These are phyloP conservation scores for Drosophila mauritiana DNA, from an alignment of 1,140 invertebrate species.

Conservation along the genomic window DNA sequence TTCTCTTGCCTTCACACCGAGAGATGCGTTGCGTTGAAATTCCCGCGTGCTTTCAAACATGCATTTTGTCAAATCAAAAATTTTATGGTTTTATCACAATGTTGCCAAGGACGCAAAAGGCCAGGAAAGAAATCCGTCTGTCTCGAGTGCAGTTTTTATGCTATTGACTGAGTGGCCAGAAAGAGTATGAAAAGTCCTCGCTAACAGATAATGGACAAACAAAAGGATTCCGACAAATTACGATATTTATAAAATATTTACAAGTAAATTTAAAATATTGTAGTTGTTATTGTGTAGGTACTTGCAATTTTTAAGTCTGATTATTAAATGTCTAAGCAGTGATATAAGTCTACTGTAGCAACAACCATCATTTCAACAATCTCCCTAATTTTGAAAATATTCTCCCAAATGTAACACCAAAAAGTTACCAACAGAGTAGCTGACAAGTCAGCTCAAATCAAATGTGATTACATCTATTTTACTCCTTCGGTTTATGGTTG, in stretches of 20 bases:
- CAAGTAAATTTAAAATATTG: no score
- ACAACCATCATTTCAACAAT: no score
- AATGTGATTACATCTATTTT: slow-evolving; percentile 5
- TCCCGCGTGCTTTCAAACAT: slow-evolving; percentile 66
- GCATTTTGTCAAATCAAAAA: slow-evolving; percentile 80
- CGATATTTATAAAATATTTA: no score
- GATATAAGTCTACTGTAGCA: no score
- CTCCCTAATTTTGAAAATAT: not conserved
- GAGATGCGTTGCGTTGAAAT: slow-evolving; percentile 43
- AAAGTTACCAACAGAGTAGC: slow-evolving; percentile 1
- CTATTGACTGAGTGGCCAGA: slow-evolving; percentile 14
- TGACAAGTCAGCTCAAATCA: not conserved
- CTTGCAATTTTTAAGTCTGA: no score
- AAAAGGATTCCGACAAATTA: no score
- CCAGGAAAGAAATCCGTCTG: slow-evolving; percentile 43
- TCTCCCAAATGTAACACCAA: not conserved
- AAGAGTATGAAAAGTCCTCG: slow-evolving; percentile 4
- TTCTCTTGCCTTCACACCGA: slow-evolving; percentile 38
- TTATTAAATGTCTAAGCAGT: no score
- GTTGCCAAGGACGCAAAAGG: slow-evolving; percentile 62
- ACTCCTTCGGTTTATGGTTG: slow-evolving; percentile 57
- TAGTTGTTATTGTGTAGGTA: no score
- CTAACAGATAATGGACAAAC: not conserved
- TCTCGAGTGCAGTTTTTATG: slow-evolving; percentile 67
- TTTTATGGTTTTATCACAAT: slow-evolving; percentile 79